These are phyloP conservation scores for Ondatra zibethicus DNA, from an alignment of 2,113 vertebrate species.

Conservation along the genomic window DNA sequence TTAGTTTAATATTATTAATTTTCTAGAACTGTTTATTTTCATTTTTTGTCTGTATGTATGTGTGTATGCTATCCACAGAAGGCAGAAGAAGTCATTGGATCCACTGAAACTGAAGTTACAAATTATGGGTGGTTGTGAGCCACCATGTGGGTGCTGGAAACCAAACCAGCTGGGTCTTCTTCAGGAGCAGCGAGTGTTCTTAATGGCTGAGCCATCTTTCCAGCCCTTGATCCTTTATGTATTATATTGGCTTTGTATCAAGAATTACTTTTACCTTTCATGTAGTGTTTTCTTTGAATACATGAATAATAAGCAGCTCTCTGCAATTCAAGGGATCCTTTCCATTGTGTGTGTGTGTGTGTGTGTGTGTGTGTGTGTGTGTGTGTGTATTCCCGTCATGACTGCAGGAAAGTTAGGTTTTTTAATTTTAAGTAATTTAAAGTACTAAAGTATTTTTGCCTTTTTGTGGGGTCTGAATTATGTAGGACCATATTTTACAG, in stretches of 20 bases:
- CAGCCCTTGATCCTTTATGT: neutral
- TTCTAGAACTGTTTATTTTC: neutral
- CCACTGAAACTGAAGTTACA: neutral
- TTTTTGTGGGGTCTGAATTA: neutral
- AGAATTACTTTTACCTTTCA: conserved; percentile 17
- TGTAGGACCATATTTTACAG: too few species aligned
- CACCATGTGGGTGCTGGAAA: neutral
- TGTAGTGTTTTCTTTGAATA: neutral
- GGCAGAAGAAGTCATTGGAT: neutral
- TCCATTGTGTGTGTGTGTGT: neutral
- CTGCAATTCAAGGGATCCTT: neutral
- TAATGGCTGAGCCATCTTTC: neutral
- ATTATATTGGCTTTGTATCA: neutral
- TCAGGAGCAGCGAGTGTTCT: too few species aligned
- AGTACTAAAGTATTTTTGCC: neutral
- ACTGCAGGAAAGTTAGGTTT: neutral
- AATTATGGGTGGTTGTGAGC: neutral
- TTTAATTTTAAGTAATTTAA: conserved; percentile 19
- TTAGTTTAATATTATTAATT: neutral
- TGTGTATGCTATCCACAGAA: neutral
- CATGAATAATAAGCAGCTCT: neutral
- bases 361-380: neutral
- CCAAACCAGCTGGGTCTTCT: neutral
- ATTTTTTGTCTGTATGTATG: neutral
- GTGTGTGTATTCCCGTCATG: neutral